These are phyloP conservation scores for Eledona agricola DNA, from an alignment of 2,888 invertebrate genomes.

Conservation along the genomic window DNA sequence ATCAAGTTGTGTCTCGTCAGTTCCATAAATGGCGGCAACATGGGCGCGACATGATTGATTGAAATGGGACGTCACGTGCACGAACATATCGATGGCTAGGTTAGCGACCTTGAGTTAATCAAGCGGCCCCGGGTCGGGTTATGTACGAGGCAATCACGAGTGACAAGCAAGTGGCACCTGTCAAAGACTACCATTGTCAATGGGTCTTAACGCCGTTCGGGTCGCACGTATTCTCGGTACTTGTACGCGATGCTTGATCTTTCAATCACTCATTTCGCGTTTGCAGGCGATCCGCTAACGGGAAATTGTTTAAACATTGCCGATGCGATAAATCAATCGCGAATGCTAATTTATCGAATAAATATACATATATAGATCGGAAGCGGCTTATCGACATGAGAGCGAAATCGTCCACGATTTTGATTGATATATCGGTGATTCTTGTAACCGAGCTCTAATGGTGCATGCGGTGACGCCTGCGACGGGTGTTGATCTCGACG, in stretches of 20 bases:
- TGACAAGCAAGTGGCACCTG: conserved; percentile 51
- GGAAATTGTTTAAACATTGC: conserved; percentile 24
- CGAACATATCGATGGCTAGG: conserved; percentile 35
- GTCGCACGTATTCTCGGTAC: conserved; percentile 8
- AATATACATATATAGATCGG: conserved; percentile 26
- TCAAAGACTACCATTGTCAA: conserved; percentile 50
- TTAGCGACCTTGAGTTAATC: conserved; percentile 43
- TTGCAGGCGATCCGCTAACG: conserved; percentile 6
- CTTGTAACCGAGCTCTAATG: no score
- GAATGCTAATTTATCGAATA: conserved; percentile 25
- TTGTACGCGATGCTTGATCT: conserved; percentile 25
- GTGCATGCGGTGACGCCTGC: no score
- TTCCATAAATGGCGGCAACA: conserved; percentile 15
- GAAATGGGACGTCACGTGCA: conserved; percentile 36
- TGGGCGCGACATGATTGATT: conserved; percentile 36
- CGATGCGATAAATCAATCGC: conserved; percentile 25
- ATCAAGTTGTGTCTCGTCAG: no score
- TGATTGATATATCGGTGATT: conserved; percentile 49
- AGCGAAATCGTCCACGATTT: conserved; percentile 36
- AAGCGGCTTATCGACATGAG: conserved; percentile 18
- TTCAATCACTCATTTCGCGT: conserved; percentile 20
- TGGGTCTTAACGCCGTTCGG: conserved; percentile 9
- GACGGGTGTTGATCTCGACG: no score
- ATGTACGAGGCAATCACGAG: conserved; percentile 46
- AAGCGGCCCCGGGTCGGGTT: conserved; percentile 35